Percentiles rank a stretch among this genome's conserved stretches.
phyloP scores from a whole-genome alignment of 1,140 invertebrate species.

The Reticulitermes speratus region DNA sequence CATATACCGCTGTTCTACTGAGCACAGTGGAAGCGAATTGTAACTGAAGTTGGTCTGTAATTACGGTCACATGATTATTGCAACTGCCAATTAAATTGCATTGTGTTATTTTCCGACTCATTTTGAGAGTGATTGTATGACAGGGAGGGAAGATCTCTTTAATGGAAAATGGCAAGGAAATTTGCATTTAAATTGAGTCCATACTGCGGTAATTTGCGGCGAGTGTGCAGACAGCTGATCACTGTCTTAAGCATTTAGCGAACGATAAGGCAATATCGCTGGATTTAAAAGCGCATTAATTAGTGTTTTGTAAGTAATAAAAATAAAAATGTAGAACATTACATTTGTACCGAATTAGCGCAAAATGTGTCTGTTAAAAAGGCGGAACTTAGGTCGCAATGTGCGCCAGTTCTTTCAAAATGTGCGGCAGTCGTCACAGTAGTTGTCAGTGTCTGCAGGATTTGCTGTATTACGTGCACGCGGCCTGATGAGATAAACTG shows the following conservation, averaged over 20 bases:
- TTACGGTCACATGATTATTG: background rate
- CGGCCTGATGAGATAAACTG: no score
- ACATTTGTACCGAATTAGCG: no score
- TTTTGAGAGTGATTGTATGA: background rate
- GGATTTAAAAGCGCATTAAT: background rate
- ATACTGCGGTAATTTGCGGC: background rate
- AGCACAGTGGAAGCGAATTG: background rate
- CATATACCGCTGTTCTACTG: no score
- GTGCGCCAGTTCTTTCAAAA: no score
- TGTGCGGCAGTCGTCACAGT: no score
- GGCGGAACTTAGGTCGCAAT: no score
- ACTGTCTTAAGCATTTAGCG: background rate
- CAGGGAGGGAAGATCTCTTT: background rate
- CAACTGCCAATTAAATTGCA: background rate
- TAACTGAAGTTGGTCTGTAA: background rate
- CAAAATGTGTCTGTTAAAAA: no score
- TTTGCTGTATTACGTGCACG: no score
- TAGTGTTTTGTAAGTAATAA: background rate
- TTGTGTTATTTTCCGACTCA: background rate
- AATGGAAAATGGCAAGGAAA: conserved; percentile 1
- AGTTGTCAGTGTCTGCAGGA: no score
- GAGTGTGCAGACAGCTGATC: background rate
- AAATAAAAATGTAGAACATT: background rate
- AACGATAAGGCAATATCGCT: background rate
- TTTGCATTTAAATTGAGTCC: conserved; percentile 9